Evolutionary conservation across 2,888 invertebrate genomes (phyloP), one percentile per base, ranked within the genome.

Genomic region (Acronicta alni): DNA sequence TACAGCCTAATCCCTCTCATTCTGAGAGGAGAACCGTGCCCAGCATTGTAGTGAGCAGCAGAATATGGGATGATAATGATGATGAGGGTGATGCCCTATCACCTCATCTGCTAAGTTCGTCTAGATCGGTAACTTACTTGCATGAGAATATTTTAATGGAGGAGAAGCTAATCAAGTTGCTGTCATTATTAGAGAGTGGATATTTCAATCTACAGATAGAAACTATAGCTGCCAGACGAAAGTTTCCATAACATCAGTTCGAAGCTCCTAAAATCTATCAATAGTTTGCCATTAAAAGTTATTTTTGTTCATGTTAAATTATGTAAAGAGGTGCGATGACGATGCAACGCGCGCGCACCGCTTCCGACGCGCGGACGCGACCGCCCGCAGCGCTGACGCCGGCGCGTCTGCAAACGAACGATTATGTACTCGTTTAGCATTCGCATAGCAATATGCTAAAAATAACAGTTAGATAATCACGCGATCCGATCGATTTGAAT

Each of bases 341-440:
- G 68, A 84, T 80, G 79, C 79, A 56, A 63, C 75, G 79, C 77
- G 66, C 54, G 56, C 47, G 67, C 67, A 64, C 51, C 58, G 76
- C 59, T 85, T 82, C 82, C 81, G 81, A 76, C 61, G 66, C 44
- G 67, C 44, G 54, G 32, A 42, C 53, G 62, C 51, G 39, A 41
- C 60, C 67, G 72, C 68, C 63, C 71, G 67, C 69, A 60, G 71
- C 66, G 80, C 70, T 60, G 85, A 77, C 86, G 86, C 84, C 86
- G 63, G 56, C 55, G 74, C 77, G 87, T 87, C 85, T 85, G 75
- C 76, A 57, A 66, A 58, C 63, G 57, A 58, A 46, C 63, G 47
- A 73, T 35, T 35, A n/a, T 4, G 1, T 35, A 35, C 35, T n/a
- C 35, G 35, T 6, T 77, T 73, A 77, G 68, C 75, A 79, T 75